Conservation (phyloP, 2,797 vertebrate genomes). For the Xyrichtys novacula region DNA sequence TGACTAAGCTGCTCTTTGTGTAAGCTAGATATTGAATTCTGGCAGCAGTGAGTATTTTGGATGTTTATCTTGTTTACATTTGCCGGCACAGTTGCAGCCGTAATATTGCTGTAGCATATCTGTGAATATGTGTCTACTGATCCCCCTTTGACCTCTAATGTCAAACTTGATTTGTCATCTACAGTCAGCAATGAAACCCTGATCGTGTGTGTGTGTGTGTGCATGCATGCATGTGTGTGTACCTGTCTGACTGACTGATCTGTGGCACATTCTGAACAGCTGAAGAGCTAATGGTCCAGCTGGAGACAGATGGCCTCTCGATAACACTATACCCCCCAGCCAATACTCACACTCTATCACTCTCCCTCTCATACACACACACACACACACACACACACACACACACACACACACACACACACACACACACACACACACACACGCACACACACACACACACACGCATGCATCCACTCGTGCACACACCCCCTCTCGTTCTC, state of each 20-base stretch:
- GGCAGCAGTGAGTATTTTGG: conserved; percentile 57
- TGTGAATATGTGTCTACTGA: conserved; percentile 64
- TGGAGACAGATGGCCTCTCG: conserved; percentile 87
- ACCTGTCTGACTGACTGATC: conserved; percentile 84
- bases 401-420: conserved; percentile 6
- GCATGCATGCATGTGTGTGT: conserved; percentile 60
- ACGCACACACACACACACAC: conserved; percentile 31
- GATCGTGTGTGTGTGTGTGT: conserved; percentile 36
- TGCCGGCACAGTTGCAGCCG: conserved; percentile 53
- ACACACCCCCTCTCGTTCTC: conserved; percentile 1
- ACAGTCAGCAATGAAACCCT: conserved; percentile 63
- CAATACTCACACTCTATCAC: conserved; percentile 80
- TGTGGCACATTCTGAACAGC: conserved; percentile 85
- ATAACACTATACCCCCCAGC: conserved; percentile 85
- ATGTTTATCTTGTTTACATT: conserved; percentile 67
- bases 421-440: conserved; percentile 31
- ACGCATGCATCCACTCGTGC: conserved; percentile 9
- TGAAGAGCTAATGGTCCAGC: conserved; percentile 87
- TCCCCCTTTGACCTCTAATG: conserved; percentile 75
- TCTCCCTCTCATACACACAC: conserved; percentile 44
- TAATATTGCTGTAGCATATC: conserved; percentile 60
- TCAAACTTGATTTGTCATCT: conserved; percentile 81
- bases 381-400: conserved; percentile 5
- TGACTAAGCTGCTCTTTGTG: conserved; percentile 36
- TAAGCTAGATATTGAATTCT: conserved; percentile 53